phyloP scores from a whole-genome alignment of 2,888 invertebrate species.

The Athripsodes cinereus region DNA sequence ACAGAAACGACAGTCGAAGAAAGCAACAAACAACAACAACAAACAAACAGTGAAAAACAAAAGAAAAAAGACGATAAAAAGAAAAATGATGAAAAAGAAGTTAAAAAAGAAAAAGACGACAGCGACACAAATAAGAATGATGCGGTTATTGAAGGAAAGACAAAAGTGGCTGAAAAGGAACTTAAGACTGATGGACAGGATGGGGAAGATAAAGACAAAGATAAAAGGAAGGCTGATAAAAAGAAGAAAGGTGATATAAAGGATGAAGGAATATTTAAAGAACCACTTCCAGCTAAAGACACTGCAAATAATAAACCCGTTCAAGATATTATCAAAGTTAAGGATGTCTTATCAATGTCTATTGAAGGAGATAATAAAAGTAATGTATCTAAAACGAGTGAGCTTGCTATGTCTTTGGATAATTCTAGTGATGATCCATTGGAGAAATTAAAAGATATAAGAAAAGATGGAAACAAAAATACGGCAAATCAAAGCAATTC shows the following conservation, averaged over 20 bases:
- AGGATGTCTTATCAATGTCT: constrained; percentile 19
- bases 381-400: neutral
- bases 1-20: constrained; percentile 42
- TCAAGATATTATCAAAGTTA: constrained; percentile 11
- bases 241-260: constrained; percentile 11
- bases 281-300: constrained; percentile 15
- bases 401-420: constrained; percentile 24
- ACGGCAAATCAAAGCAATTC: neutral
- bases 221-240: constrained; percentile 8
- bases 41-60: constrained; percentile 32
- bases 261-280: constrained; percentile 19
- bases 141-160: neutral
- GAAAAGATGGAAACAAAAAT: constrained; percentile 3
- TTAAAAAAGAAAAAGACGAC: constrained; percentile 4
- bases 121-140: neutral
- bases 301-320: constrained; percentile 4
- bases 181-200: constrained; percentile 15
- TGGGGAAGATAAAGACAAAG: constrained; percentile 12
- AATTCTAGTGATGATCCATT: constrained; percentile 22
- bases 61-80: constrained; percentile 41
- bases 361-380: constrained; percentile 15
- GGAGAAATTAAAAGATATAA: constrained; percentile 14
- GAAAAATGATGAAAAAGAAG: constrained; percentile 33
- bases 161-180: constrained; percentile 8
- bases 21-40: constrained; percentile 24